phyloP scores from a whole-genome alignment of 2,888 invertebrate species.

The Papilio gigon region DNA sequence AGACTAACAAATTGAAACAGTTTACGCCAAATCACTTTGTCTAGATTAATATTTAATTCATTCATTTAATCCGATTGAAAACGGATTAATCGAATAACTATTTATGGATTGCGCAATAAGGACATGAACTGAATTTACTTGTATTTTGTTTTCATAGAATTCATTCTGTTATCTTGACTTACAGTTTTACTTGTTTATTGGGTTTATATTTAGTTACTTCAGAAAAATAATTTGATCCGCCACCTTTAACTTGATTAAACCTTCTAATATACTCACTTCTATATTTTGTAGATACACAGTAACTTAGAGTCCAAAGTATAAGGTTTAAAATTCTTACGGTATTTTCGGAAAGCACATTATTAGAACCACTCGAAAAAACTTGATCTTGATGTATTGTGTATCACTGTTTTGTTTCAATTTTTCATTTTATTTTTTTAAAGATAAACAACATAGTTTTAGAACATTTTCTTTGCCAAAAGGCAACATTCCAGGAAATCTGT shows the following conservation, averaged over 20 bases:
- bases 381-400: background rate
- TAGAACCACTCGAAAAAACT: background rate
- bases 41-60: too few relatives aligned
- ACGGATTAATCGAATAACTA: background rate
- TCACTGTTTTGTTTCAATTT: slow-evolving; percentile 1
- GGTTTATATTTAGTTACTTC: slow-evolving; percentile 6
- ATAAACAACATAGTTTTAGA: slow-evolving; percentile 32
- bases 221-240: slow-evolving; percentile 12
- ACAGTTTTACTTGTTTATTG: slow-evolving; percentile 10
- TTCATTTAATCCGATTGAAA: background rate
- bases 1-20: too few relatives aligned
- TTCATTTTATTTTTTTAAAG: slow-evolving; percentile 20
- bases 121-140: background rate
- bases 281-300: too few relatives aligned
- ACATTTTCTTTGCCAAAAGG: slow-evolving; percentile 61
- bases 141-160: slow-evolving; percentile 5
- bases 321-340: background rate
- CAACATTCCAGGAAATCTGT: slow-evolving; percentile 78
- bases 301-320: too few relatives aligned
- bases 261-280: too few relatives aligned
- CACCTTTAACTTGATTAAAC: slow-evolving; percentile 1
- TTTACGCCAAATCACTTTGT: too few relatives aligned
- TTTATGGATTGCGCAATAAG: background rate
- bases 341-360: background rate
- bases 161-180: background rate